Evolutionary conservation across 2,888 invertebrate genomes (phyloP).

Genomic region (Diarsia brunnea): DNA sequence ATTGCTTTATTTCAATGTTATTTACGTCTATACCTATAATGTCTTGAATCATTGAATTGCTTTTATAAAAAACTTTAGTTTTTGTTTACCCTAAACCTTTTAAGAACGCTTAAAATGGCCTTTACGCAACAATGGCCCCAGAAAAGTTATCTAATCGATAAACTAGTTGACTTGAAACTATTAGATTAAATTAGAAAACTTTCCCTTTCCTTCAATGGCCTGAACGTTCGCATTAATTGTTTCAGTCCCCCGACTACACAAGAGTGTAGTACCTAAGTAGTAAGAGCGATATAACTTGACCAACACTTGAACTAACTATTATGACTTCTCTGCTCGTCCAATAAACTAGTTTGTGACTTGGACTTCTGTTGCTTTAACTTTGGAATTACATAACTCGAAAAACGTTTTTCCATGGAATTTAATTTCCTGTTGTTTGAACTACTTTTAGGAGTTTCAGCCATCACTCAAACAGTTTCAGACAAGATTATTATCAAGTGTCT

Average conservation of each 20-base stretch:
- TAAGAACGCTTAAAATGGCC: too few relatives aligned
- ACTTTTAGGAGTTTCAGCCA: background rate
- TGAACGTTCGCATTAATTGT: constrained; percentile 18
- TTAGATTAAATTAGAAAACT: too few relatives aligned
- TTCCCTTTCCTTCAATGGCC: background rate
- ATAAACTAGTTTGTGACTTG: constrained; percentile 25
- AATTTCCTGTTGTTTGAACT: background rate
- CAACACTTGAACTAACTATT: constrained; percentile 34
- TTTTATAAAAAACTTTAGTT: background rate
- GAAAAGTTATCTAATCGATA: background rate
- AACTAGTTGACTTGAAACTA: background rate
- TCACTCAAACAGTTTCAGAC: background rate
- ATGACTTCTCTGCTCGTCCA: constrained; percentile 28
- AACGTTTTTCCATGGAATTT: background rate
- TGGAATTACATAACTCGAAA: constrained; percentile 2
- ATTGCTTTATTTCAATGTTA: constrained; percentile 10
- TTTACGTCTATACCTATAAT: constrained; percentile 1
- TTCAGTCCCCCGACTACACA: constrained; percentile 12
- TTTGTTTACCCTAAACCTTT: background rate
- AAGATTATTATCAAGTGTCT: background rate
- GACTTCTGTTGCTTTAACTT: constrained; percentile 16
- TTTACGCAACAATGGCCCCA: background rate
- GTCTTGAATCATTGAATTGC: background rate
- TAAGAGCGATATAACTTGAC: constrained; percentile 25
- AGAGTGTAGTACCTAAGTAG: constrained; percentile 3